Evolutionary conservation across 2,113 vertebrate genomes (phyloP), one percentile per base, ranked within the genome.

Genomic region (Gorsachius goisagi): DNA sequence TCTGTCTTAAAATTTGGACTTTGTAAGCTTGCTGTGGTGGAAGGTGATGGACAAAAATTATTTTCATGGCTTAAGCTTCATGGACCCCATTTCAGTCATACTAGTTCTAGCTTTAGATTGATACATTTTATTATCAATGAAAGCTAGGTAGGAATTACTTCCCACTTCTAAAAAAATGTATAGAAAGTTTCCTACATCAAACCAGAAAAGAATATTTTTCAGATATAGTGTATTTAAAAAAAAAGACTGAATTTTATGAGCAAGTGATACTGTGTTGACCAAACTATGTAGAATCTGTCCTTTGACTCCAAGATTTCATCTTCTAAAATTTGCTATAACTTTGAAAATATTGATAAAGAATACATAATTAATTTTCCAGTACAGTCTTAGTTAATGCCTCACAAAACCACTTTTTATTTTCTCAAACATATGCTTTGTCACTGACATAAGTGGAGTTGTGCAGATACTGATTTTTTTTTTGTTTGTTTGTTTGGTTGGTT

Each of bases 361-460:
- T 13, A 5, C 5, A 26, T 49, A 21, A 39, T 33, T 20, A n/a
- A 20, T 37, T 78, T 58, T 37, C 8, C 33, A 58, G 28, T 26
- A 41, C 56, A 22, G 8, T 52, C 24, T 58, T 68, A 32, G 5
- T 55, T 44, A 68, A 63, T 41, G 24, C 15, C 8, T 74, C 49
- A 63, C 20, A 45, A 39, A 62, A 37, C 49, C 22, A 26, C 13
- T 60, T 33, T 5, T 28, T 32, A 10, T 58, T 68, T 60, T 87
- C 27, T 41, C 39, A 59, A 32, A 23, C 37, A 27, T 3, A 27
- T 39, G 13, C 67, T 63, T 84, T 79, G 20, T 56, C 15, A 56
- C 8, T 1, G 11, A 15, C 4, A 0, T 18, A 24, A 45, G 9
- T 67, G 24, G 33, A 2, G 3, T 23, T 74, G 23, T 33, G 15